phyloP scores from a whole-genome alignment of 35 echinoderm and acorn worm genomes.

The Amphiura filiformis region DNA sequence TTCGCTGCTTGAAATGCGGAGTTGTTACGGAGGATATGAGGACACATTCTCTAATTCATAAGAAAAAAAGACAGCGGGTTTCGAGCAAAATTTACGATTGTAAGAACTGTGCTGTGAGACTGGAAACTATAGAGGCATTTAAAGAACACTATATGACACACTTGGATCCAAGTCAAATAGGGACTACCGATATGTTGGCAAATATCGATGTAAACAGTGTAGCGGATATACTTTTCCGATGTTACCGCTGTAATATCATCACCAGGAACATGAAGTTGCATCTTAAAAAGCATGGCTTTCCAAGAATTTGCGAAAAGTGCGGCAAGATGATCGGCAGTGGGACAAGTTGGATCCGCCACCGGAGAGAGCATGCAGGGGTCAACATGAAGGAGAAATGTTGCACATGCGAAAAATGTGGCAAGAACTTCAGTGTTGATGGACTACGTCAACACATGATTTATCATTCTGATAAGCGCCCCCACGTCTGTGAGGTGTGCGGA shows the following conservation, averaged over 20 bases:
- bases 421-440: neutral
- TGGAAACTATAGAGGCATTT: neutral
- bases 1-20: neutral
- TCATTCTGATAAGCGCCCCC: neutral
- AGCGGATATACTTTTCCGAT: neutral
- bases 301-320: neutral
- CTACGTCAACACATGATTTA: neutral
- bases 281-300: neutral
- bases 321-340: neutral
- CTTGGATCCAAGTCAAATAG: neutral
- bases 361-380: neutral
- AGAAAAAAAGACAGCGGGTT: neutral
- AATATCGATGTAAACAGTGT: neutral
- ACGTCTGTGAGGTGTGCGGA: neutral
- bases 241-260: neutral
- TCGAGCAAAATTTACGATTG: neutral
- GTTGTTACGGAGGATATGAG: neutral
- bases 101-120: neutral
- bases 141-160: neutral
- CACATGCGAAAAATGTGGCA: conserved; percentile 9
- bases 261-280: neutral
- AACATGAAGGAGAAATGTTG: conserved; percentile 1
- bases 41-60: neutral
- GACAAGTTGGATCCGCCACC: neutral
- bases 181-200: too few relatives aligned